A percentile compares a stretch with the other conserved stretches of the same genome.
Conservation (phyloP, 2,113 vertebrate genomes). For the Piaya cayana region DNA sequence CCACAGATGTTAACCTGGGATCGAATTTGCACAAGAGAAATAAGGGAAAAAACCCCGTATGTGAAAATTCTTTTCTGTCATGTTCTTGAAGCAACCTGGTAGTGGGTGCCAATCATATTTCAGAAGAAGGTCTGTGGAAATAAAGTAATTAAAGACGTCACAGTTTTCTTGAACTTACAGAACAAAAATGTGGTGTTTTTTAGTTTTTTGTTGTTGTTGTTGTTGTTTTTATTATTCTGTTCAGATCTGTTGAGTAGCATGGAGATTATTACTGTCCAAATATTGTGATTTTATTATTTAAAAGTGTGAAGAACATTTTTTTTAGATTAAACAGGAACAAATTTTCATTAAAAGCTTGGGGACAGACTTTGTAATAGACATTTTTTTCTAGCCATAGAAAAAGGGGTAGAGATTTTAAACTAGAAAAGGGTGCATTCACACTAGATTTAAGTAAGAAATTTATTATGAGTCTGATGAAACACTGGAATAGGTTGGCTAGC, state of each 20-base stretch:
- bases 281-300: not conserved
- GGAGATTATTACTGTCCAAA: not conserved
- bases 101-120: not conserved
- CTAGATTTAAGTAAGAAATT: not conserved
- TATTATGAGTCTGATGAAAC: not conserved
- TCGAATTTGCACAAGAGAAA: not conserved
- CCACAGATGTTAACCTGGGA: not conserved
- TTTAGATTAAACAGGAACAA: not conserved
- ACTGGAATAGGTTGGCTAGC: not conserved
- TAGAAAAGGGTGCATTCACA: not conserved
- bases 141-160: not conserved
- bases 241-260: not conserved
- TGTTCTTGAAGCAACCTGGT: not conserved
- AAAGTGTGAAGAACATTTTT: not conserved
- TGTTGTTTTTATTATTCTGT: not conserved
- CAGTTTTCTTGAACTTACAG: not conserved
- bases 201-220: no score
- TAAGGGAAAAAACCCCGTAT: fast-evolving
- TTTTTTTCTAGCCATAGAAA: fast-evolving
- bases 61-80: not conserved
- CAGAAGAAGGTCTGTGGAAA: not conserved
- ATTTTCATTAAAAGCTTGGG: not conserved
- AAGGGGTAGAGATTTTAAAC: fast-evolving
- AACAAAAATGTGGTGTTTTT: not conserved
- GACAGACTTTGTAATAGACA: not conserved